Evolutionary conservation across 2,888 invertebrate genomes (phyloP).

Genomic region (Aphodius granarius): DNA sequence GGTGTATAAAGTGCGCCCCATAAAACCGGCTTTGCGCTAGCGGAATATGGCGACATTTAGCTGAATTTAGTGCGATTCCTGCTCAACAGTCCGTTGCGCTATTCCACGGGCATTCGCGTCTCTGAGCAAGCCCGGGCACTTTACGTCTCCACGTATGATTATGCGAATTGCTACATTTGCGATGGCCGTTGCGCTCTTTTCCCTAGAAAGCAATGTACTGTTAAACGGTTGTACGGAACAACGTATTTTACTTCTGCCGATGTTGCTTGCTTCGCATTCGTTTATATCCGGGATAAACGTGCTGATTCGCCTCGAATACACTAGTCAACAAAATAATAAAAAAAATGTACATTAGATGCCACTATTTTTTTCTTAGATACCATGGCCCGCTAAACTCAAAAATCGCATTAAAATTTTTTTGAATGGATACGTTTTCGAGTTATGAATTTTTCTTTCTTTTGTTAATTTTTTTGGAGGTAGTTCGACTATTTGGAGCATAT

Average conservation of each 20-base stretch:
- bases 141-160: constrained; percentile 28
- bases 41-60: constrained; percentile 1
- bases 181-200: constrained; percentile 19
- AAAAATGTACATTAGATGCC: too few species aligned
- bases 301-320: neutral
- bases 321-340: too few species aligned
- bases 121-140: neutral
- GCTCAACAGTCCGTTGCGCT: neutral
- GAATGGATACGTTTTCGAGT: too few species aligned
- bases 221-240: constrained; percentile 38
- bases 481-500: too few species aligned
- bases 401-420: too few species aligned
- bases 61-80: neutral
- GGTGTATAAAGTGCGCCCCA: neutral
- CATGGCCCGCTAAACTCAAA: too few species aligned
- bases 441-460: too few species aligned
- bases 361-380: too few species aligned
- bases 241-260: constrained; percentile 32
- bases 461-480: too few species aligned
- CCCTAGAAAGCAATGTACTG: constrained; percentile 38
- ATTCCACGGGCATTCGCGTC: neutral
- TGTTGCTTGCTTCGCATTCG: neutral
- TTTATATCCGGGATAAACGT: neutral
- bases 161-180: constrained; percentile 34
- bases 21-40: neutral